Evolutionary conservation across 1,140 invertebrate genomes (phyloP).

Genomic region (Heliconius melpomene): DNA sequence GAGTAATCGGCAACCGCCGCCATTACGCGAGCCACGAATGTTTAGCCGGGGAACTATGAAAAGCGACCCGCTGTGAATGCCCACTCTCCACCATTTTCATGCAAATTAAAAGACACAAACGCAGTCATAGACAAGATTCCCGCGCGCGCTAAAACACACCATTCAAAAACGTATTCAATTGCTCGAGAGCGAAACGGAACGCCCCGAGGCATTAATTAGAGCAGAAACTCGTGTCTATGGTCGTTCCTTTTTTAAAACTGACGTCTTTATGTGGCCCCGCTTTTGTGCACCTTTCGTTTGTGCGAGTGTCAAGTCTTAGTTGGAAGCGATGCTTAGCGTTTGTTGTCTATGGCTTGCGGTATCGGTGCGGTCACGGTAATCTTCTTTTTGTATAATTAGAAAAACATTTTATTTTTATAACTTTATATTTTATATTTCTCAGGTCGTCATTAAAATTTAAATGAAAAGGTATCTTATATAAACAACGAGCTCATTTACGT

Average conservation of each 20-base stretch:
- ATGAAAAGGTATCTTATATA: neutral
- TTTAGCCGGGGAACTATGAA: constrained; percentile 60
- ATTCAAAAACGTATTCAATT: constrained; percentile 75
- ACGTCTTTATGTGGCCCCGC: constrained; percentile 69
- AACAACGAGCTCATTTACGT: neutral
- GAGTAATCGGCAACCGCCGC: constrained; percentile 61
- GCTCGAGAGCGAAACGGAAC: constrained; percentile 74
- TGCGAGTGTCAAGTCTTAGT: constrained; percentile 67
- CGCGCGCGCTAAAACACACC: constrained; percentile 70
- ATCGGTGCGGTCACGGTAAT: constrained; percentile 34
- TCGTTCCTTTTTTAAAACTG: constrained; percentile 76
- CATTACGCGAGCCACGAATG: constrained; percentile 52
- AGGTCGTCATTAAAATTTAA: constrained; percentile 1
- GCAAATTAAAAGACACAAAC: constrained; percentile 80
- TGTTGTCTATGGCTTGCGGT: constrained; percentile 45
- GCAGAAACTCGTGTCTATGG: constrained; percentile 75
- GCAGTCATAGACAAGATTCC: constrained; percentile 69
- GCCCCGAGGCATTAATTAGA: constrained; percentile 80
- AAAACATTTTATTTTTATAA: constrained; percentile 17
- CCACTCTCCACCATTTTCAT: constrained; percentile 75
- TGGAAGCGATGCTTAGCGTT: constrained; percentile 65
- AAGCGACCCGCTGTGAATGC: constrained; percentile 61
- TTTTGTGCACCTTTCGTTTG: constrained; percentile 69
- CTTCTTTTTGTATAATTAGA: constrained; percentile 33
- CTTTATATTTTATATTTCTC: neutral